Percentiles rank a stretch among this genome's conserved stretches.
phyloP scores from a whole-genome alignment of 2,888 invertebrate species.

The Norana najaformis region DNA sequence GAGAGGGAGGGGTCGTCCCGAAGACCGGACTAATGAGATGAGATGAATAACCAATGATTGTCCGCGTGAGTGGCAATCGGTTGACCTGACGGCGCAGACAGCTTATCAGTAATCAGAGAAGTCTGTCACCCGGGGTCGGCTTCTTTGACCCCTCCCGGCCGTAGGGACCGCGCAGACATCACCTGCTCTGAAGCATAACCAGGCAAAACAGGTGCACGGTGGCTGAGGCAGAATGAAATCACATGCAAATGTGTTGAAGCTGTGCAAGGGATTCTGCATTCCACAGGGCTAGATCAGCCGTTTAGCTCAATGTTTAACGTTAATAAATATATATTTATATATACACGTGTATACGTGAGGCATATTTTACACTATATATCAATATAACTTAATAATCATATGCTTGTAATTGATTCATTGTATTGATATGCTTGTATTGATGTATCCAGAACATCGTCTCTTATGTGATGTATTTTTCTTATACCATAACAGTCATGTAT shows the following conservation, averaged over 20 bases:
- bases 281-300: background rate
- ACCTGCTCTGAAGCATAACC: background rate
- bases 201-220: background rate
- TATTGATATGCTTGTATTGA: no score
- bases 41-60: slow-evolving; percentile 13
- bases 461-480: no score
- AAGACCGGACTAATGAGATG: background rate
- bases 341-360: background rate
- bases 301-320: background rate
- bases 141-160: background rate
- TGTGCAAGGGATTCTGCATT: background rate
- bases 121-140: slow-evolving; percentile 6
- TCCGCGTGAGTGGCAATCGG: background rate
- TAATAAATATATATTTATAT: background rate
- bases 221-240: background rate
- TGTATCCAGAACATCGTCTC: no score
- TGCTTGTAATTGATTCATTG: no score
- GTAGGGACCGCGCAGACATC: background rate
- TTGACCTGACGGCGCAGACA: background rate
- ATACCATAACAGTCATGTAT: no score
- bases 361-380: no score
- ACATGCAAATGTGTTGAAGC: background rate
- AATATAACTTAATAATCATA: no score
- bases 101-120: slow-evolving; percentile 1
- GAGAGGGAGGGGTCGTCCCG: background rate